Evolutionary conservation across 2,113 vertebrate genomes (phyloP).

Genomic region (Perca flavescens): DNA sequence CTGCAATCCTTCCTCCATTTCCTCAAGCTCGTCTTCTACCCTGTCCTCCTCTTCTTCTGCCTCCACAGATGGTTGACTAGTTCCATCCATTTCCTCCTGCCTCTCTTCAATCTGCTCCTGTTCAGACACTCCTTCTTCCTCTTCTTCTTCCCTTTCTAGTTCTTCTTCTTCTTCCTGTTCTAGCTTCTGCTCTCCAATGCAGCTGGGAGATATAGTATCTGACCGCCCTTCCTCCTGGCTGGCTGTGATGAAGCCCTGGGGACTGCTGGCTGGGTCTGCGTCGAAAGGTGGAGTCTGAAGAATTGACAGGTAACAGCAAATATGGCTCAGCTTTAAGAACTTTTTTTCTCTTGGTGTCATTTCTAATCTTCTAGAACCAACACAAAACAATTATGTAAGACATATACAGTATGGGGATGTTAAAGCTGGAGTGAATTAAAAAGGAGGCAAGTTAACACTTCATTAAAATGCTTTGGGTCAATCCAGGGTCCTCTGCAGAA

Average conservation of each 20-base stretch:
- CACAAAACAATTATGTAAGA: neutral
- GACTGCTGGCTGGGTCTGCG: slow-evolving; percentile 11
- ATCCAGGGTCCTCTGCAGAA: neutral
- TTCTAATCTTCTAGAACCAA: neutral
- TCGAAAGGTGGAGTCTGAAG: slow-evolving; percentile 28
- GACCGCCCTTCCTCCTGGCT: neutral
- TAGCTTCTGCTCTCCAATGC: neutral
- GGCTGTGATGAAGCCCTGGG: slow-evolving; percentile 36
- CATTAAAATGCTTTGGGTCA: neutral
- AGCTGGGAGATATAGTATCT: neutral
- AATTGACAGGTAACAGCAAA: neutral
- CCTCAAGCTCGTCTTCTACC: neutral
- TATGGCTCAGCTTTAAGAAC: neutral
- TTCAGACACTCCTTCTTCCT: neutral
- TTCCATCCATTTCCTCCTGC: neutral
- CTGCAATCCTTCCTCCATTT: slow-evolving; percentile 1
- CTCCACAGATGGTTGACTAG: neutral
- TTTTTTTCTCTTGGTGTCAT: neutral
- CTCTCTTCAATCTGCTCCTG: neutral
- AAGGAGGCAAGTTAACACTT: neutral
- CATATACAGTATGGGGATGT: neutral
- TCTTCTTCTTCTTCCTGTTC: neutral
- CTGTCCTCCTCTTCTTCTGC: neutral
- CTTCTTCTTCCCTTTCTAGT: too few species aligned
- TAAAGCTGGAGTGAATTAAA: neutral